Percentiles rank a stretch among this genome's conserved stretches.
Conservation (phyloP, 2,113 vertebrate genomes). For the Burhinus bistriatus region DNA sequence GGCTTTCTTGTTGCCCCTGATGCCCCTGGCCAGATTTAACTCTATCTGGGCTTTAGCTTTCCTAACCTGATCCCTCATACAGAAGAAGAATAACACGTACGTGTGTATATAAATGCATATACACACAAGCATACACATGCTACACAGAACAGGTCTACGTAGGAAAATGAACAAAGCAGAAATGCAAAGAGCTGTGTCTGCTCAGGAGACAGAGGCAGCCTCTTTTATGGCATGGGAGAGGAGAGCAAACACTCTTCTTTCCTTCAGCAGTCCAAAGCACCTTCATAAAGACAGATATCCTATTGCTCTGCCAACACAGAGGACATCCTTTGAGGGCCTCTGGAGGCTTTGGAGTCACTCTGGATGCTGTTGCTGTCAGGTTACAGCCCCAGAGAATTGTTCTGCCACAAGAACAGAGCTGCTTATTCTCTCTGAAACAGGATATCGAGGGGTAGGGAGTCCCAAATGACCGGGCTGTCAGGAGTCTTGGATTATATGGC, state of each 20-base stretch:
- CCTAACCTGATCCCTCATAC: not conserved
- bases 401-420: not conserved
- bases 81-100: not conserved
- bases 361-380: not conserved
- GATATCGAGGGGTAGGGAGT: rapidly evolving
- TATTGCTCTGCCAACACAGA: not conserved
- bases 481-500: not conserved
- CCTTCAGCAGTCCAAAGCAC: not conserved
- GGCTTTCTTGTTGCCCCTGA: too few relatives aligned
- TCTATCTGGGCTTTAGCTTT: too few relatives aligned
- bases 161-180: constrained; percentile 4
- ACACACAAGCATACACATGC: not conserved
- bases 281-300: not conserved
- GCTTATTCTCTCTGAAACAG: not conserved
- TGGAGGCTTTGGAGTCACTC: not conserved
- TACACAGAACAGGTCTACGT: not conserved
- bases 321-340: not conserved
- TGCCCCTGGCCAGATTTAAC: too few relatives aligned
- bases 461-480: rapidly evolving
- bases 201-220: not conserved
- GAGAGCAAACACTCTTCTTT: not conserved
- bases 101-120: not conserved
- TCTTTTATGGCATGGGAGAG: not conserved
- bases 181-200: not conserved
- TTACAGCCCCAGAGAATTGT: not conserved